These are phyloP conservation scores for Myiothlypis coronata DNA, from an alignment of 2,797 vertebrate genomes.

Conservation along the genomic window DNA sequence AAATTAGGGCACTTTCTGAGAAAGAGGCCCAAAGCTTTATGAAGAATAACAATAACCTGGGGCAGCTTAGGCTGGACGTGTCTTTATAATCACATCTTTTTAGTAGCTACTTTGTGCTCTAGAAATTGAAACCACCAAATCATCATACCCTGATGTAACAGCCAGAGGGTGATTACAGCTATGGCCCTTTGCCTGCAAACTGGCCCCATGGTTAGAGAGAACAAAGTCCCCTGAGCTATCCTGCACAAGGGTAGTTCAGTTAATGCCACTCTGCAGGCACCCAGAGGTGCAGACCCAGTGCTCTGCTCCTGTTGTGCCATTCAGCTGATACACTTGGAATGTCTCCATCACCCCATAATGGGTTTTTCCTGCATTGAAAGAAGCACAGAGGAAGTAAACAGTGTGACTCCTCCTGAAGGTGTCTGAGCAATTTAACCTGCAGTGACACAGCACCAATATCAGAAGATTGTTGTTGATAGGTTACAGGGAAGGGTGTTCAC, in stretches of 20 bases:
- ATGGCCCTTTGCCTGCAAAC: background rate
- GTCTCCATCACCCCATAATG: background rate
- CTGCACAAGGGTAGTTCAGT: background rate
- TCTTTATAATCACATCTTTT: background rate
- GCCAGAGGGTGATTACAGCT: background rate
- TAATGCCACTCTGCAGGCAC: background rate
- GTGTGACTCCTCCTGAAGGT: background rate
- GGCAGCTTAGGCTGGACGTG: background rate
- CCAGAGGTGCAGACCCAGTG: background rate
- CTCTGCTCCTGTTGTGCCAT: background rate
- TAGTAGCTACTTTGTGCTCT: background rate
- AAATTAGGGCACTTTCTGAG: background rate
- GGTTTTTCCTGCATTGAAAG: background rate
- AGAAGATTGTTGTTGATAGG: background rate
- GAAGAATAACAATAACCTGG: background rate
- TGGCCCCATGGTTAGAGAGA: background rate
- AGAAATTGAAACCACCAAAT: background rate
- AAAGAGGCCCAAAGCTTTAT: background rate
- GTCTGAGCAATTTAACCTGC: background rate
- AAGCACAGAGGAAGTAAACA: background rate
- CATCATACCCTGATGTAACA: background rate
- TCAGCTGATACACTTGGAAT: fast-evolving
- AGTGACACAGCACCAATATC: background rate
- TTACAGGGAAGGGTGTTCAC: slow-evolving; percentile 4
- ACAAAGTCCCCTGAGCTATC: background rate